phyloP scores from a whole-genome alignment of 1,140 invertebrate genomes.

The Drosophila truncata region DNA sequence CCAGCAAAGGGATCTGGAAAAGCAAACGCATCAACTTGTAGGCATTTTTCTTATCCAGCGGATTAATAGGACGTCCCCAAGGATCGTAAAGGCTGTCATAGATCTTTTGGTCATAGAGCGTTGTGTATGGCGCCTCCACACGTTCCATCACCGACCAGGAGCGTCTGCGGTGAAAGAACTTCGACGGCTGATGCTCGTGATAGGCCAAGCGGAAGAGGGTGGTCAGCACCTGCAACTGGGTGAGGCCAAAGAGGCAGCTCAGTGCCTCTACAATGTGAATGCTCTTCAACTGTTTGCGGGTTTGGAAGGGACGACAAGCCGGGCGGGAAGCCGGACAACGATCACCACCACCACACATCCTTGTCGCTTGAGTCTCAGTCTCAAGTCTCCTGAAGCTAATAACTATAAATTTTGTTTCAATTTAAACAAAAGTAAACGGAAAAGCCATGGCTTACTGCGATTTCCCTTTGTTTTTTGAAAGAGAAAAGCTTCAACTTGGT shows the following conservation, averaged over 20 bases:
- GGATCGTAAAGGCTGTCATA: conserved; percentile 72
- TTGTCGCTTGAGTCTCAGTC: background rate
- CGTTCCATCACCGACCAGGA: conserved; percentile 59
- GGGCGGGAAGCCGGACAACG: background rate
- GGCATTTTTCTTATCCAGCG: conserved; percentile 41
- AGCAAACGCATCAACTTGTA: conserved; percentile 59
- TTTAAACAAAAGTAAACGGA: background rate
- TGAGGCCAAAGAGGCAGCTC: conserved; percentile 41
- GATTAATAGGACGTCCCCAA: conserved; percentile 55
- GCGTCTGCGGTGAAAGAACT: conserved; percentile 20
- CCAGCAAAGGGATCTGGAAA: conserved; percentile 38
- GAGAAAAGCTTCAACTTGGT: background rate
- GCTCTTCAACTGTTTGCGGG: conserved; percentile 37
- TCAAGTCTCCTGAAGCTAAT: background rate
- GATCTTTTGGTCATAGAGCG: conserved; percentile 60
- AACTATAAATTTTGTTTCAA: background rate
- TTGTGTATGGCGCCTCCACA: conserved; percentile 55
- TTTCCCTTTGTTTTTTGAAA: background rate
- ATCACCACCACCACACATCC: background rate
- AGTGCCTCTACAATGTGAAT: conserved; percentile 57
- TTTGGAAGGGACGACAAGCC: background rate
- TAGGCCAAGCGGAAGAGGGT: conserved; percentile 47
- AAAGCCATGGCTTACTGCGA: background rate
- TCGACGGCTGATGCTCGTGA: conserved; percentile 27
- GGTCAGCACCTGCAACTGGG: conserved; percentile 31